Evolutionary conservation across 2,888 invertebrate genomes (phyloP).

Genomic region (Dilophus febrilis): DNA sequence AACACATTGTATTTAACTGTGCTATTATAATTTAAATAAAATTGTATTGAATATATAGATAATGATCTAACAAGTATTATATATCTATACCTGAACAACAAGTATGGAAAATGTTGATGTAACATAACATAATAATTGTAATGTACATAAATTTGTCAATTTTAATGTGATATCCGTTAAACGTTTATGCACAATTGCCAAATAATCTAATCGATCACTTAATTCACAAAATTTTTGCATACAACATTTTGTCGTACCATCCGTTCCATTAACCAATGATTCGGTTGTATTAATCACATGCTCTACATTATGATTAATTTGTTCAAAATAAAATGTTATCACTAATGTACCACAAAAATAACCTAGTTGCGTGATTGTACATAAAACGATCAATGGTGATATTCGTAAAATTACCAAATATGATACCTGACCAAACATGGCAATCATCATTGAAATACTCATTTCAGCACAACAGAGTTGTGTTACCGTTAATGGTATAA

Average conservation of each 20-base stretch:
- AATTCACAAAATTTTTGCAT: background rate
- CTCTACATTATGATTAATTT: background rate
- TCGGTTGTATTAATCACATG: too few species aligned
- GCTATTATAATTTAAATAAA: too few species aligned
- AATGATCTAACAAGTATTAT: too few species aligned
- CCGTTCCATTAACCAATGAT: too few species aligned
- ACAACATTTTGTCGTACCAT: too few species aligned
- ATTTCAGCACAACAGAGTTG: too few species aligned
- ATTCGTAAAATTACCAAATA: too few species aligned
- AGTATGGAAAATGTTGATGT: background rate
- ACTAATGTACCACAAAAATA: background rate
- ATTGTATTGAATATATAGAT: too few species aligned
- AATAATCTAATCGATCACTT: background rate
- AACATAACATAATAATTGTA: background rate
- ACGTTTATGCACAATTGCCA: background rate
- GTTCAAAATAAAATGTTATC: background rate
- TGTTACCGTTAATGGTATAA: too few species aligned
- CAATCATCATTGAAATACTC: too few species aligned
- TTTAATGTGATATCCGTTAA: background rate
- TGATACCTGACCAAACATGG: too few species aligned
- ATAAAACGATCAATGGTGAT: background rate
- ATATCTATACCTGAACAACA: background rate
- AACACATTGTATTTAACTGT: too few species aligned
- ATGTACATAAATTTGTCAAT: background rate
- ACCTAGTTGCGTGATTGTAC: background rate